Percentiles rank a stretch among this genome's conserved stretches.
phyloP scores from a whole-genome alignment of 2,797 vertebrate genomes.

The Cyclopterus lumpus region DNA sequence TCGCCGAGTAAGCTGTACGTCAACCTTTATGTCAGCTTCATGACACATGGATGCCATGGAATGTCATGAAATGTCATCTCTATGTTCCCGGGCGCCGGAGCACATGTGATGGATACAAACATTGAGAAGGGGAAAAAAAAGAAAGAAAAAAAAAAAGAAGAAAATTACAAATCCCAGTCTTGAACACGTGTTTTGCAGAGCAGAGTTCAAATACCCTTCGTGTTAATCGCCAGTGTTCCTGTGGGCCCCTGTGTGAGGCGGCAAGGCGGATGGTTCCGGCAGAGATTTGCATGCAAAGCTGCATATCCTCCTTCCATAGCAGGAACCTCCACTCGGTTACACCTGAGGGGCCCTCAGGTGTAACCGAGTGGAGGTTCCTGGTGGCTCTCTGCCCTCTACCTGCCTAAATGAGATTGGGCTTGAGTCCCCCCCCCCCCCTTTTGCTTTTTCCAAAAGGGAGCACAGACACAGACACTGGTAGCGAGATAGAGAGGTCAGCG shows the following conservation, averaged over 20 bases:
- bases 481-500: slow-evolving; percentile 42
- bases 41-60: slow-evolving; percentile 76
- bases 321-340: too few species aligned
- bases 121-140: not conserved
- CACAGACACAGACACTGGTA: slow-evolving; percentile 37
- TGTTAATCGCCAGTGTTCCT: slow-evolving; percentile 71
- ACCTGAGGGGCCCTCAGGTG: too few species aligned
- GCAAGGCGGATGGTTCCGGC: slow-evolving; percentile 51
- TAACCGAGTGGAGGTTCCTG: slow-evolving; percentile 61
- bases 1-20: slow-evolving; percentile 77
- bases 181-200: slow-evolving; percentile 68
- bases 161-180: slow-evolving; percentile 48
- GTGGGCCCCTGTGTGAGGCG: slow-evolving; percentile 57
- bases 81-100: slow-evolving; percentile 46
- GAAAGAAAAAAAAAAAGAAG: not conserved
- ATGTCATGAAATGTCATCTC: slow-evolving; percentile 77
- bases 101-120: slow-evolving; percentile 64
- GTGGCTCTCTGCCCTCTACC: slow-evolving; percentile 59
- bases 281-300: slow-evolving; percentile 76
- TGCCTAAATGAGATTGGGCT: slow-evolving; percentile 57
- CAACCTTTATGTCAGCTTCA: slow-evolving; percentile 79
- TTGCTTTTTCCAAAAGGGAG: slow-evolving; percentile 41
- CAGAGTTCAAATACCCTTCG: slow-evolving; percentile 55
- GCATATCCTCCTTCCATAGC: slow-evolving; percentile 69
- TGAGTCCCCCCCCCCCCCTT: slow-evolving; percentile 9